Percentiles rank a stretch among this genome's conserved stretches.
Evolutionary conservation across 2,888 invertebrate species (phyloP).

Genomic region (Leucania comma): DNA sequence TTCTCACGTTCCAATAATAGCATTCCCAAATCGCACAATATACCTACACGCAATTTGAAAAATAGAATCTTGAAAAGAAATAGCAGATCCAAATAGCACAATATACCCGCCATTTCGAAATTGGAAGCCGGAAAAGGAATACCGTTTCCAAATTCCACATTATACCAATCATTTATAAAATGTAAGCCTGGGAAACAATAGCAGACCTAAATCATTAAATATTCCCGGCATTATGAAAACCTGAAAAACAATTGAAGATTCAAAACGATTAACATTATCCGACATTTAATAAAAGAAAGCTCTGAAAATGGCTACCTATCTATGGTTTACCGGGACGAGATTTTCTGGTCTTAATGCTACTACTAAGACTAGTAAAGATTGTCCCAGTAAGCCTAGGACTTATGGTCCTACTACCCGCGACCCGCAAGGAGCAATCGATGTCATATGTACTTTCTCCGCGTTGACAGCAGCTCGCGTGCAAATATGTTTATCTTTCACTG

Average conservation of each 20-base stretch:
- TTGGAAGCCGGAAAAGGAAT: not conserved
- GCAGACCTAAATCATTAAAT: not conserved
- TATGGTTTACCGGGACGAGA: too few species aligned
- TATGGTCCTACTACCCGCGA: conserved; percentile 31
- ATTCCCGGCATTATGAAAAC: not conserved
- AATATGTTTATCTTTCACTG: conserved; percentile 70
- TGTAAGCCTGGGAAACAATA: not conserved
- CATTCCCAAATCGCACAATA: not conserved
- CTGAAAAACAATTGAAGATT: not conserved
- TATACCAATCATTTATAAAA: not conserved
- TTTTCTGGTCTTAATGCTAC: too few species aligned
- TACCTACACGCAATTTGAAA: not conserved
- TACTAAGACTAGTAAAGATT: not conserved
- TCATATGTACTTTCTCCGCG: conserved; percentile 73
- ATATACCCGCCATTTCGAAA: not conserved
- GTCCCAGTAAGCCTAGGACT: conserved; percentile 14
- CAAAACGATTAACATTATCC: too few species aligned
- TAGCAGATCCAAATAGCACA: not conserved
- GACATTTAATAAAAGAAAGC: too few species aligned
- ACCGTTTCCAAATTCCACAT: not conserved
- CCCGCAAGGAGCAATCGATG: conserved; percentile 60
- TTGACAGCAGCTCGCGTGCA: conserved; percentile 70
- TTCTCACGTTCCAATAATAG: conserved; percentile 8
- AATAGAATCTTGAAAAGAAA: not conserved
- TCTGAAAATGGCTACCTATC: too few species aligned